Percentiles rank a stretch among this genome's conserved stretches.
Conservation (phyloP, 2,888 invertebrate species). For the Caenorhabditis sinica region DNA sequence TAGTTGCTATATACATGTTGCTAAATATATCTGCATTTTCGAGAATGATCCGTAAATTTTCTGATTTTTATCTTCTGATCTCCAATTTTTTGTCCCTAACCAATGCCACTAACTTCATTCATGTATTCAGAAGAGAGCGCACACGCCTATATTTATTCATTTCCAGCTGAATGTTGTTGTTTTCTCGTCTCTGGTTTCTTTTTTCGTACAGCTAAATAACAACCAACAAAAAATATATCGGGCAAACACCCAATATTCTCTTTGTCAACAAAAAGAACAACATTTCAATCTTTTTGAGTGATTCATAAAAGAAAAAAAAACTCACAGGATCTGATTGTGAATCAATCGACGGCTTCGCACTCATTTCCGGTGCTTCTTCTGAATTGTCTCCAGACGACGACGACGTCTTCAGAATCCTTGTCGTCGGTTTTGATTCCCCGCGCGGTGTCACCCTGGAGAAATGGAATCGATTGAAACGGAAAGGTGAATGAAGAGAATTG, state of each 20-base stretch:
- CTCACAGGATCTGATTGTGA: slow-evolving; percentile 59
- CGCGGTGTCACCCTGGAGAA: slow-evolving; percentile 46
- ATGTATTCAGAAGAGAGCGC: slow-evolving; percentile 4
- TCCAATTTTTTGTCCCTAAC: too few relatives aligned
- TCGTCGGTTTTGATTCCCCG: slow-evolving; percentile 30
- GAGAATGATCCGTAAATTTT: too few relatives aligned
- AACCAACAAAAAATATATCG: slow-evolving; percentile 4
- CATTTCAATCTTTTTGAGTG: neutral
- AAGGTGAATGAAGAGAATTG: slow-evolving; percentile 29
- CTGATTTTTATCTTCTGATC: too few relatives aligned
- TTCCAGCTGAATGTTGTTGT: slow-evolving; percentile 31
- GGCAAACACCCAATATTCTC: neutral
- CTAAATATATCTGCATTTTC: too few relatives aligned
- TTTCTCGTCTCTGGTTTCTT: slow-evolving; percentile 17
- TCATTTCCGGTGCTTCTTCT: slow-evolving; percentile 34
- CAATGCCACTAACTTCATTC: neutral
- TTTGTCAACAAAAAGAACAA: slow-evolving; percentile 25
- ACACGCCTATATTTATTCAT: slow-evolving; percentile 16
- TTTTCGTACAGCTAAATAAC: slow-evolving; percentile 23
- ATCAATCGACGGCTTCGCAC: slow-evolving; percentile 62
- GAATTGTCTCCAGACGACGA: slow-evolving; percentile 7
- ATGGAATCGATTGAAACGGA: slow-evolving; percentile 25
- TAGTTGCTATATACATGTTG: too few relatives aligned
- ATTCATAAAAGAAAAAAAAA: slow-evolving; percentile 11
- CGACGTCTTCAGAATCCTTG: slow-evolving; percentile 37